Evolutionary conservation across 2,888 invertebrate species (phyloP).

Genomic region (Scaeva pyrastri): DNA sequence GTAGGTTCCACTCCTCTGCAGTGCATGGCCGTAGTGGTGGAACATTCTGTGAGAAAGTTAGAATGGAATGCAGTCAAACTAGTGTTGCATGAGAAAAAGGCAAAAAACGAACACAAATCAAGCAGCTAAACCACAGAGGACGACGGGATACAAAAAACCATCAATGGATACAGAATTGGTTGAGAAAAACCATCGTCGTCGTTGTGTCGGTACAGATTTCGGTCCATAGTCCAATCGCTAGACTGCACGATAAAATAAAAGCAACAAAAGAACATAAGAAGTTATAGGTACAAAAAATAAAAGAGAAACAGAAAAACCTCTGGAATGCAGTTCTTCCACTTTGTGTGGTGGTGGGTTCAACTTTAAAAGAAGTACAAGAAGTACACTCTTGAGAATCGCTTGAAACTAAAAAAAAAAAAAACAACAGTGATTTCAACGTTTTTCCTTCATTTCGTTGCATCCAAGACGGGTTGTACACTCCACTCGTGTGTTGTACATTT

Average conservation of each 20-base stretch:
- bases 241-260: conserved; percentile 62
- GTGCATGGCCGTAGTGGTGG: conserved; percentile 17
- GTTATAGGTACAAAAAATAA: conserved; percentile 30
- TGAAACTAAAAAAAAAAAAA: conserved; percentile 34
- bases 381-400: conserved; percentile 70
- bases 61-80: conserved; percentile 78
- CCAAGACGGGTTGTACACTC: conserved; percentile 58
- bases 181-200: conserved; percentile 60
- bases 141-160: conserved; percentile 75
- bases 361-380: conserved; percentile 74
- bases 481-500: conserved; percentile 28
- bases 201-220: conserved; percentile 67
- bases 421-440: conserved; percentile 58
- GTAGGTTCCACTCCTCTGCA: conserved; percentile 39
- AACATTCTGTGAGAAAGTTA: conserved; percentile 78
- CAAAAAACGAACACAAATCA: conserved; percentile 60
- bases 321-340: conserved; percentile 75
- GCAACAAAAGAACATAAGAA: conserved; percentile 58
- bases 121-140: conserved; percentile 66
- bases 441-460: conserved; percentile 35
- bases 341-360: conserved; percentile 69
- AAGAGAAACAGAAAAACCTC: conserved; percentile 39
- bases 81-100: conserved; percentile 63
- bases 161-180: conserved; percentile 75
- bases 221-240: conserved; percentile 73